phyloP scores from a whole-genome alignment of 2,113 vertebrate genomes.

The Oreochromis niloticus region DNA sequence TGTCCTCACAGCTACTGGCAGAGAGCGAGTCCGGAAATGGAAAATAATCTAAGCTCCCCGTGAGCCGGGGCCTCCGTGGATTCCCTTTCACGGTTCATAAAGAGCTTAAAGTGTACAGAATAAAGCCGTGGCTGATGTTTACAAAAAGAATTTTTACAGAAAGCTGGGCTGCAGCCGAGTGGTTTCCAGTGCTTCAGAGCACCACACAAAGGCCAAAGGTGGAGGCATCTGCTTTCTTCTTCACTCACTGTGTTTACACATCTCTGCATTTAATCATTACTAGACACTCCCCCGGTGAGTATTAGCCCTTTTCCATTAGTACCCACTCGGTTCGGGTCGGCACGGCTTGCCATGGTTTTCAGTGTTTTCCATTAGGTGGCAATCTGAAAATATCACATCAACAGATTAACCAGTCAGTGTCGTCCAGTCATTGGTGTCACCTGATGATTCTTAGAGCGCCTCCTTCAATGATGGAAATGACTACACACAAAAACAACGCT shows the following conservation, averaged over 20 bases:
- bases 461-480: neutral
- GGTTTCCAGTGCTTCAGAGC: neutral
- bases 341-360: neutral
- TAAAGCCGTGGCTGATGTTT: neutral
- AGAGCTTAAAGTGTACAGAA: neutral
- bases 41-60: fast-evolving
- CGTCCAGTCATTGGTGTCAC: neutral
- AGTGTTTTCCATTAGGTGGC: neutral
- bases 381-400: neutral
- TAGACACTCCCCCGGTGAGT: fast-evolving
- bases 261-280: neutral
- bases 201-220: neutral
- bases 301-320: neutral
- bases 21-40: neutral
- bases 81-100: neutral
- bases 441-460: neutral
- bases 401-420: neutral
- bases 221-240: neutral
- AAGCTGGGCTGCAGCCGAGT: neutral
- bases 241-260: neutral
- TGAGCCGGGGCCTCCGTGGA: neutral
- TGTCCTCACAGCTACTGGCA: neutral
- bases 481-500: neutral
- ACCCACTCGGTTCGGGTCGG: neutral
- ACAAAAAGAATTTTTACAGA: fast-evolving